Evolutionary conservation across 2,888 invertebrate genomes (phyloP).

Genomic region (Pardosa pseudoannulata): DNA sequence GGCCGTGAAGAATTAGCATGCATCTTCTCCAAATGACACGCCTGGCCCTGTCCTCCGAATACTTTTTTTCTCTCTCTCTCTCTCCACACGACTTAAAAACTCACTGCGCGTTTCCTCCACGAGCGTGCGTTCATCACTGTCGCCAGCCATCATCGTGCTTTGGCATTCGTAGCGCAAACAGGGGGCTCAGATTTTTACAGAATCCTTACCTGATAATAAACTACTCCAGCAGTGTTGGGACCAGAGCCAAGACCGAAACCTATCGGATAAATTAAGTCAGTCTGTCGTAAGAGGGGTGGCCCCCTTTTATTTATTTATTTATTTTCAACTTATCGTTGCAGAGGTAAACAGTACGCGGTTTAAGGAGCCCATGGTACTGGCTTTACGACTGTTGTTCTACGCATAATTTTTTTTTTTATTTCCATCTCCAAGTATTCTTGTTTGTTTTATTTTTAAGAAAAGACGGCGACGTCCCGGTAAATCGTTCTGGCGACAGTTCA

Average conservation of each 20-base stretch:
- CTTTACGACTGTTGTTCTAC: constrained; percentile 28
- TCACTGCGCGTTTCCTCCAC: no score
- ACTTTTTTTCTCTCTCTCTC: no score
- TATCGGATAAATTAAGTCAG: constrained; percentile 27
- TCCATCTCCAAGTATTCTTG: neutral
- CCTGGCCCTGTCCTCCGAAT: no score
- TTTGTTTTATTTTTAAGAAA: neutral
- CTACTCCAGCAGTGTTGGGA: neutral
- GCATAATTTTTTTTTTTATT: neutral
- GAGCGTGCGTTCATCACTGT: no score
- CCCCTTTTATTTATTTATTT: constrained; percentile 23
- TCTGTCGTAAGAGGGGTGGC: constrained; percentile 15
- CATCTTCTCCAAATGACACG: no score
- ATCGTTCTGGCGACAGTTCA: constrained; percentile 28
- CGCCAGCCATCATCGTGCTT: neutral
- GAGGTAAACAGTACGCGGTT: constrained; percentile 14
- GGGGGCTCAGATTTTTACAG: constrained; percentile 8
- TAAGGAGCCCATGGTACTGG: neutral
- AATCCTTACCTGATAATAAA: constrained; percentile 25
- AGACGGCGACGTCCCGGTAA: constrained; percentile 18
- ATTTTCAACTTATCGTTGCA: neutral
- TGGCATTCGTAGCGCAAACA: constrained; percentile 3
- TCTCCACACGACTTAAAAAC: no score
- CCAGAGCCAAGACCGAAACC: constrained; percentile 13
- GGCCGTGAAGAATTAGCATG: no score